Conservation (phyloP, 2,888 invertebrate species). For the Allophyes oxyacanthae region DNA sequence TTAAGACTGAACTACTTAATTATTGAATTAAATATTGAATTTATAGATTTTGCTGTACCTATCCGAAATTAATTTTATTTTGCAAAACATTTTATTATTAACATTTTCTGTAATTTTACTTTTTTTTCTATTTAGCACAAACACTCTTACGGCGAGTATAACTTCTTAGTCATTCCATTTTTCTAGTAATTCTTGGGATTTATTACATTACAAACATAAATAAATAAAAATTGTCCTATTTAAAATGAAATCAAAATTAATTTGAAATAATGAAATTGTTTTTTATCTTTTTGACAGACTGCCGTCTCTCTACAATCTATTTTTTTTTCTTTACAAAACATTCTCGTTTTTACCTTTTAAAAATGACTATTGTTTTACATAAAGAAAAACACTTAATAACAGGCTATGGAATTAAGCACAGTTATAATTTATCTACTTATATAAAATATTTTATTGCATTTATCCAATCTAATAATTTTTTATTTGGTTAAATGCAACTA, state of each 20-base stretch:
- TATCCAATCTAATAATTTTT: too few species aligned
- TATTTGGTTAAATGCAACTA: too few species aligned
- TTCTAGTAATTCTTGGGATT: constrained; percentile 46
- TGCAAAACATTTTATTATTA: constrained; percentile 50
- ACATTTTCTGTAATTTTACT: constrained; percentile 46
- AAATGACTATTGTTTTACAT: constrained; percentile 37
- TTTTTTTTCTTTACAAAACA: constrained; percentile 10
- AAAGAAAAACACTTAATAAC: too few species aligned
- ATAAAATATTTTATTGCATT: too few species aligned
- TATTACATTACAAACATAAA: constrained; percentile 43
- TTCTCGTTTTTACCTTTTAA: constrained; percentile 51
- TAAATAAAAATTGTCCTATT: background rate
- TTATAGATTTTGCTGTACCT: constrained; percentile 40
- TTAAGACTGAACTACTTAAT: constrained; percentile 85
- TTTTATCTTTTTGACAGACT: background rate
- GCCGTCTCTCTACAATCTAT: too few species aligned
- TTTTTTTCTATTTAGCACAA: constrained; percentile 62
- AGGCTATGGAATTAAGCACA: too few species aligned
- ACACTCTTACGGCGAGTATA: constrained; percentile 58
- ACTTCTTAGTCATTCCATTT: constrained; percentile 74
- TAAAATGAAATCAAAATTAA: background rate
- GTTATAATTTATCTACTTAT: too few species aligned
- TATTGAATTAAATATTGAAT: constrained; percentile 63
- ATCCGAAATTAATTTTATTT: constrained; percentile 41
- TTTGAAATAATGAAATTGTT: background rate